Evolutionary conservation across 2,113 vertebrate genomes (phyloP).

Genomic region (Ammodytes dubius): DNA sequence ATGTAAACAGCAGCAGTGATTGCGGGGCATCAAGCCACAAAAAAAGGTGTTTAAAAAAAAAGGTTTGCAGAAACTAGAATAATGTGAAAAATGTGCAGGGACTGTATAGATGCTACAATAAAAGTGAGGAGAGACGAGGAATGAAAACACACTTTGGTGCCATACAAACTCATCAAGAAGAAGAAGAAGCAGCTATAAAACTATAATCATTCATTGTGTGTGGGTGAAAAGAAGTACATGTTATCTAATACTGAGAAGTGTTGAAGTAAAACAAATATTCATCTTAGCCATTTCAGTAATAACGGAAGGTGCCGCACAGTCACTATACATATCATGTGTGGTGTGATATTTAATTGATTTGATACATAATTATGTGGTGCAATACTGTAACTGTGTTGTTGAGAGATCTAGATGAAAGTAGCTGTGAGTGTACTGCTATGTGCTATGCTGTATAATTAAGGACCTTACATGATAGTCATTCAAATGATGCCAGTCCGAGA

Average conservation of each 20-base stretch:
- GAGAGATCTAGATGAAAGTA: neutral
- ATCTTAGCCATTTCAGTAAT: too few relatives aligned
- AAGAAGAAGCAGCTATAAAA: neutral
- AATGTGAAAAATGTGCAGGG: neutral
- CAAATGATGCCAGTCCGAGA: neutral
- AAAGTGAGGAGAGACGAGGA: neutral
- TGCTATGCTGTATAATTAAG: slow-evolving; percentile 34
- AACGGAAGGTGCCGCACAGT: neutral
- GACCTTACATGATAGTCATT: slow-evolving; percentile 13
- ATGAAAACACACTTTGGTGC: neutral
- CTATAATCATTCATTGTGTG: neutral
- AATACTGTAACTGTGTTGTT: neutral
- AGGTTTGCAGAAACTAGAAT: neutral
- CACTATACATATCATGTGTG: neutral
- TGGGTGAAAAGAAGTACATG: neutral
- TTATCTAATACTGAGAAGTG: neutral
- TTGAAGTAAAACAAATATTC: neutral
- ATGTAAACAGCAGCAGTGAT: neutral
- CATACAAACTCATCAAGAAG: neutral
- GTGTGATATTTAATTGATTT: neutral
- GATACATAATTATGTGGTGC: neutral
- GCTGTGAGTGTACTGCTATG: neutral
- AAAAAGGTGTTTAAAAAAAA: neutral
- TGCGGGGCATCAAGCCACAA: neutral
- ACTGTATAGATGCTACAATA: neutral